phyloP scores from a whole-genome alignment of 2,888 invertebrate species.

The Chrysopilus asiliformis region DNA sequence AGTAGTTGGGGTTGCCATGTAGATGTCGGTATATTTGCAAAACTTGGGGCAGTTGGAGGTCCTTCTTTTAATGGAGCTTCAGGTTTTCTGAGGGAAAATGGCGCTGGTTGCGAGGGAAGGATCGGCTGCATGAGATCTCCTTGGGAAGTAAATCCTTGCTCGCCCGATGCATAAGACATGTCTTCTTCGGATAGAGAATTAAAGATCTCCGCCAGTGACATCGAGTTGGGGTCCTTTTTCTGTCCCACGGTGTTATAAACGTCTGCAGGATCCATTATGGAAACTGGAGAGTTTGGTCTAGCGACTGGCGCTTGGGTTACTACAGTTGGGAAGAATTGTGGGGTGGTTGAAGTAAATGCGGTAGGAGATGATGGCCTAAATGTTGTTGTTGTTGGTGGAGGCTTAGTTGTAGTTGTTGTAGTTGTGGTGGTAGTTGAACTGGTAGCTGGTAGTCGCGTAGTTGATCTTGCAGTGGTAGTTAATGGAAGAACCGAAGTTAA shows the following conservation, averaged over 20 bases:
- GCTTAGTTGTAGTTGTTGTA: slow-evolving; percentile 5
- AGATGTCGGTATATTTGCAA: slow-evolving; percentile 7
- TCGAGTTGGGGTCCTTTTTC: slow-evolving; percentile 22
- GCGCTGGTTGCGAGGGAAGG: slow-evolving; percentile 28
- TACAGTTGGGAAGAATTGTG: slow-evolving; percentile 15
- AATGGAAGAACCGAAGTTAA: slow-evolving; percentile 5
- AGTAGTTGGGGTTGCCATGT: slow-evolving; percentile 1
- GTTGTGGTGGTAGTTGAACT: slow-evolving; percentile 14
- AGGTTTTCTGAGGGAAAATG: slow-evolving; percentile 29
- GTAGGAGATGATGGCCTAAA: slow-evolving; percentile 15
- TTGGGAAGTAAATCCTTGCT: slow-evolving; percentile 29
- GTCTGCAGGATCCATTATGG: slow-evolving; percentile 11
- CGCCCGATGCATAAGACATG: slow-evolving; percentile 21
- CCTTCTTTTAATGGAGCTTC: too few species aligned
- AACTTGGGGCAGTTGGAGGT: slow-evolving; percentile 9
- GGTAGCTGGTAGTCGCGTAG: slow-evolving; percentile 5
- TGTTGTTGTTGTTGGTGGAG: slow-evolving; percentile 7
- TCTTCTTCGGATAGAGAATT: slow-evolving; percentile 32
- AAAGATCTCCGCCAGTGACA: slow-evolving; percentile 32
- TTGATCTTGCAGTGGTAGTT: slow-evolving; percentile 5
- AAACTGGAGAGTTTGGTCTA: too few species aligned
- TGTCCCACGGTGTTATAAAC: slow-evolving; percentile 14
- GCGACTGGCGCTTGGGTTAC: slow-evolving; percentile 17
- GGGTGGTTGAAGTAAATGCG: slow-evolving; percentile 20
- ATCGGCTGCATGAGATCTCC: slow-evolving; percentile 31